phyloP scores from a whole-genome alignment of 2,113 vertebrate genomes.

The Psettodes erumei region DNA sequence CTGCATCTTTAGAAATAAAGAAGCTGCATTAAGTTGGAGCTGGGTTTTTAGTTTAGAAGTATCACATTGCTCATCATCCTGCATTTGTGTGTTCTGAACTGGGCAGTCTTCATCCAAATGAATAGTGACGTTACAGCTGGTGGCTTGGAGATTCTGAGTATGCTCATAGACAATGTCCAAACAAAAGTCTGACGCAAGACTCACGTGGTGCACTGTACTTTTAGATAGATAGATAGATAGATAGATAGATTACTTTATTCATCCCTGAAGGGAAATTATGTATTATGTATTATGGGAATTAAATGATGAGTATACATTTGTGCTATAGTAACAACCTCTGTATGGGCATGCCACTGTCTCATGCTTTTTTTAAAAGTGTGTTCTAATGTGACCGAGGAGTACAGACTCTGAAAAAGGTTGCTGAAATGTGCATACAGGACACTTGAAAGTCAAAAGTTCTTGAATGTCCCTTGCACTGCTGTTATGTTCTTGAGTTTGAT shows the following conservation, averaged over 20 bases:
- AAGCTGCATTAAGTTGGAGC: constrained; percentile 33
- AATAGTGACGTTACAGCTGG: no score
- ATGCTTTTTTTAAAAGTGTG: constrained; percentile 19
- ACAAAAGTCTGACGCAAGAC: constrained; percentile 34
- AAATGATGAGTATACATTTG: constrained; percentile 40
- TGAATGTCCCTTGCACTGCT: no score
- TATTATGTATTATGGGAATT: constrained; percentile 13
- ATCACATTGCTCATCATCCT: background rate
- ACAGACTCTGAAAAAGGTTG: constrained; percentile 29
- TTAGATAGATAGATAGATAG: no score
- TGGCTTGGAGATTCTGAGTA: constrained; percentile 1
- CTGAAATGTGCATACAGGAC: constrained; percentile 6
- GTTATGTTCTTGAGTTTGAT: no score
- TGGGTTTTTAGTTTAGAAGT: constrained; percentile 9
- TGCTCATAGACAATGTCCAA: constrained; percentile 9
- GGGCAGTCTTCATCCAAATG: no score
- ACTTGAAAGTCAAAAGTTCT: no score
- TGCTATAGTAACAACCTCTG: constrained; percentile 37
- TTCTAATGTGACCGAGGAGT: constrained; percentile 41
- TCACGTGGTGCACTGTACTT: constrained; percentile 42
- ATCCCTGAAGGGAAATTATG: no score
- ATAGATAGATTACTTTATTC: no score
- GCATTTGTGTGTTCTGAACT: no score
- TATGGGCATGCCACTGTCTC: constrained; percentile 43
- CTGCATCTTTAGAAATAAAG: constrained; percentile 46